Percentiles rank a stretch among this genome's conserved stretches.
Evolutionary conservation across 1,140 invertebrate species (phyloP).

Genomic region (Mya arenaria): DNA sequence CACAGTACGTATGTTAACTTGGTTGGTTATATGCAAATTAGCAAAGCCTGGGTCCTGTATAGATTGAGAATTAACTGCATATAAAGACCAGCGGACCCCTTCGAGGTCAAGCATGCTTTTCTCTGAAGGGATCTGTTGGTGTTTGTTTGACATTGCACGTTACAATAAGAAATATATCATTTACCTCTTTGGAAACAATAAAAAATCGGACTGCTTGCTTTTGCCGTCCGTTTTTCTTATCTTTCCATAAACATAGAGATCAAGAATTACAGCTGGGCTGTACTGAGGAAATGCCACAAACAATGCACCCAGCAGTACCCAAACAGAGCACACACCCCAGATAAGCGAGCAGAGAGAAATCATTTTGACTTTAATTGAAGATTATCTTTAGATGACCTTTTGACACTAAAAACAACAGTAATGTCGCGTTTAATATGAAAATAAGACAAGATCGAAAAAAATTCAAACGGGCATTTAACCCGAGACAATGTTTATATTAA

Average conservation of each 20-base stretch:
- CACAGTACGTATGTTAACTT: neutral
- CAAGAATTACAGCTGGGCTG: neutral
- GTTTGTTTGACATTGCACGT: neutral
- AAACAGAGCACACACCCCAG: slow-evolving; percentile 34
- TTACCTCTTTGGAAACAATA: slow-evolving; percentile 40
- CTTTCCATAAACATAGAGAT: slow-evolving; percentile 42
- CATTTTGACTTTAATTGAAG: neutral
- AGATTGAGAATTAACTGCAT: neutral
- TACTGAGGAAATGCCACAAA: slow-evolving; percentile 18
- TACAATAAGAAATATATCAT: neutral
- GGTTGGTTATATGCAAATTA: neutral
- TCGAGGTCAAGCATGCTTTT: neutral
- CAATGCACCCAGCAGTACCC: slow-evolving; percentile 19
- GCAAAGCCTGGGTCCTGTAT: neutral
- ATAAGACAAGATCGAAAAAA: too few relatives aligned
- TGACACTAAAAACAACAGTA: too few relatives aligned
- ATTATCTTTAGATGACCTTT: too few relatives aligned
- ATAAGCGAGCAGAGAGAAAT: slow-evolving; percentile 15
- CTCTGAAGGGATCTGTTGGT: neutral
- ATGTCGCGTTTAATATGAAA: too few relatives aligned
- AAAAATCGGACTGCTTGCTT: neutral
- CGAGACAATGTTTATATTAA: too few relatives aligned
- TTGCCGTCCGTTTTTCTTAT: neutral
- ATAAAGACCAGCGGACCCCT: neutral
- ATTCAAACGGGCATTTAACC: too few relatives aligned